These are phyloP conservation scores for Chinchilla lanigera DNA, from an alignment of 2,113 vertebrate species.

Conservation along the genomic window DNA sequence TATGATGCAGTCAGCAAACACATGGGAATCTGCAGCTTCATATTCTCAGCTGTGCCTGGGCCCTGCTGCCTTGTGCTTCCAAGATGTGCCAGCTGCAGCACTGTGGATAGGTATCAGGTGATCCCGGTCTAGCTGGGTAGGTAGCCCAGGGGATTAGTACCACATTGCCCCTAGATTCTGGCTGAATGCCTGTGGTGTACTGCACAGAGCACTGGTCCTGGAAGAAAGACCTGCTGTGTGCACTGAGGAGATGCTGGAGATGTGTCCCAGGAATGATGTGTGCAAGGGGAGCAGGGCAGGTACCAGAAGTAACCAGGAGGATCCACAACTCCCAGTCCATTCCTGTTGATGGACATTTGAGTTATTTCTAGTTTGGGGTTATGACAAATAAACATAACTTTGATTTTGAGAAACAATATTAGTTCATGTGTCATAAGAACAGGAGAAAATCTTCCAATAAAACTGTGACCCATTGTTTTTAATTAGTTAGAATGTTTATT, in stretches of 20 bases:
- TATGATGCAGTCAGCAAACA: not conserved
- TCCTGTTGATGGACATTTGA: not conserved
- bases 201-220: not conserved
- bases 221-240: not conserved
- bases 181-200: not conserved
- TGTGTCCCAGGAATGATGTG: not conserved
- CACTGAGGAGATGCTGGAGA: not conserved
- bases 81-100: not conserved
- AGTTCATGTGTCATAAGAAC: conserved; percentile 13
- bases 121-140: not conserved
- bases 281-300: not conserved
- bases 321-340: not conserved
- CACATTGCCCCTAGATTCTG: not conserved
- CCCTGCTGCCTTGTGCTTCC: not conserved
- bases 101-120: not conserved
- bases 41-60: not conserved
- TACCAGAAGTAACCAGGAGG: not conserved
- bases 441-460: not conserved
- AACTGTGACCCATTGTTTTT: not conserved
- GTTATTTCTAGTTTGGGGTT: not conserved
- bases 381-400: not conserved
- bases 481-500: not conserved
- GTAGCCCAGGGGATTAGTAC: not conserved
- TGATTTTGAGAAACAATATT: not conserved
- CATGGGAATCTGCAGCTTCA: not conserved